These are phyloP conservation scores for Euclidia mi DNA, from an alignment of 2,888 invertebrate genomes.

Conservation along the genomic window DNA sequence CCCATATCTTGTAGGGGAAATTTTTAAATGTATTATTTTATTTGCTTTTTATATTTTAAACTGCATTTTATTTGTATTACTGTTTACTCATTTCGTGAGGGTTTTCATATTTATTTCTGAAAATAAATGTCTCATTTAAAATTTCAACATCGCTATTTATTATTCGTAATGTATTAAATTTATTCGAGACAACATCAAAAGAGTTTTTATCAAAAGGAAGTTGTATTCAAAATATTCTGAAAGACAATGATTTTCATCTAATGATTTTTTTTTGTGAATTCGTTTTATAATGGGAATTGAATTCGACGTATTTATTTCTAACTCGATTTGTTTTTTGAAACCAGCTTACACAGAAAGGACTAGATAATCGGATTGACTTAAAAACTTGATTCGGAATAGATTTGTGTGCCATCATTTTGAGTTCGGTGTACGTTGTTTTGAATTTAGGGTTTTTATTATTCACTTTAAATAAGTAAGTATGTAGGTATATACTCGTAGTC, in stretches of 20 bases:
- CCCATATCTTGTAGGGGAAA: conserved; percentile 1
- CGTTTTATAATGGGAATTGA: conserved; percentile 11
- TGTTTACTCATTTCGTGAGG: background rate
- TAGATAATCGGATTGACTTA: conserved; percentile 12
- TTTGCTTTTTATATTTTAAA: background rate
- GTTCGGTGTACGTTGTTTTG: background rate
- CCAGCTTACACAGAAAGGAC: conserved; percentile 10
- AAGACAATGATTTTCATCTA: conserved; percentile 20
- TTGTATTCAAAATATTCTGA: conserved; percentile 17
- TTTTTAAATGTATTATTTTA: background rate
- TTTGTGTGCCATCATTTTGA: background rate
- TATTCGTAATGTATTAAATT: conserved; percentile 14
- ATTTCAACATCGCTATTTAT: conserved; percentile 7
- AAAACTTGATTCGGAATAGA: conserved; percentile 6
- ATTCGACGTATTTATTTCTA: conserved; percentile 12
- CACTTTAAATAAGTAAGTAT: no score
- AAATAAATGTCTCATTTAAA: conserved; percentile 12
- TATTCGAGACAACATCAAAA: conserved; percentile 16
- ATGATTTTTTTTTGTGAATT: conserved; percentile 20
- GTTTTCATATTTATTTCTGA: conserved; percentile 4
- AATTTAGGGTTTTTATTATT: no score
- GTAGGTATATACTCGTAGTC: no score
- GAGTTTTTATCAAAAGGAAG: conserved; percentile 14
- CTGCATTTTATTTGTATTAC: background rate
- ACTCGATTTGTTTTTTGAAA: conserved; percentile 16